Evolutionary conservation across 1,140 invertebrate genomes (phyloP).

Genomic region (Bacillus rossius): DNA sequence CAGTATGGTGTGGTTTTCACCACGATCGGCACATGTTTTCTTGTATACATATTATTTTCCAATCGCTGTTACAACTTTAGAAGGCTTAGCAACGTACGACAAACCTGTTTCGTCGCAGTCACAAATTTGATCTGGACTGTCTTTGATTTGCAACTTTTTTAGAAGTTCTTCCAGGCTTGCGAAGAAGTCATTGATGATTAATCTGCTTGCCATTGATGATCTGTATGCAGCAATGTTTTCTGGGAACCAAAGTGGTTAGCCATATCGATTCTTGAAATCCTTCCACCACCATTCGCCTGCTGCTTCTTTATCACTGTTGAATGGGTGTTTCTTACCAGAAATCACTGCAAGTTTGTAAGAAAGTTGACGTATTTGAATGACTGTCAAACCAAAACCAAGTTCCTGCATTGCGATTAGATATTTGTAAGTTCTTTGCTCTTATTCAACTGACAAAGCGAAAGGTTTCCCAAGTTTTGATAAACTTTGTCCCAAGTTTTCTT

Average conservation of each 20-base stretch:
- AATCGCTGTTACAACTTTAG: background rate
- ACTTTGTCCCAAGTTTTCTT: too few species aligned
- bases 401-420: background rate
- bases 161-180: background rate
- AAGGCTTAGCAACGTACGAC: background rate
- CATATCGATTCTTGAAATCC: background rate
- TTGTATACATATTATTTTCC: background rate
- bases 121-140: background rate
- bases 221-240: slow-evolving; percentile 1
- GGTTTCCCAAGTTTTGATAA: background rate
- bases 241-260: background rate
- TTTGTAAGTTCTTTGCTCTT: background rate
- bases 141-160: background rate
- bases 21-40: background rate
- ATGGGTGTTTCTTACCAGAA: background rate
- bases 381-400: background rate
- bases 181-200: background rate
- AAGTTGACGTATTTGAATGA: background rate
- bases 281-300: background rate
- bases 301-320: background rate
- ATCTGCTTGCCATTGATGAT: background rate
- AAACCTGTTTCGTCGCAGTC: background rate
- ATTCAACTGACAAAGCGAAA: background rate
- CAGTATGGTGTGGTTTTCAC: background rate
- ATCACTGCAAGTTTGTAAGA: background rate